Percentiles rank a stretch among this genome's conserved stretches.
phyloP scores from a whole-genome alignment of 1,140 invertebrate genomes.

The Leptinotarsa undecemlineata region DNA sequence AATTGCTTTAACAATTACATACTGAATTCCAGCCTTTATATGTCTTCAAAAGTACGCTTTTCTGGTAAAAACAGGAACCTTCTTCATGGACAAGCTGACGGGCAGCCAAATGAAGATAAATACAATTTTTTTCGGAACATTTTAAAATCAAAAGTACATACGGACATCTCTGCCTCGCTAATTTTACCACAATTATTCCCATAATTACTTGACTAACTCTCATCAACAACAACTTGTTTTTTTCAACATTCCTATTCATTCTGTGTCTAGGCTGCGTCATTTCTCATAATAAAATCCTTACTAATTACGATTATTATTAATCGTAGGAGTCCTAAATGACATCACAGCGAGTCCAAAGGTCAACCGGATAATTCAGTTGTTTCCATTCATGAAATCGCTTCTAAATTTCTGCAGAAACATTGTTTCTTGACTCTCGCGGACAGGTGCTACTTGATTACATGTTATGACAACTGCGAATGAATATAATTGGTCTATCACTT shows the following conservation, averaged over 20 bases:
- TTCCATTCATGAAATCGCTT: constrained; percentile 1
- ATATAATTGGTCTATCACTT: background rate
- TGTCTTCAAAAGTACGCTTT: too few relatives aligned
- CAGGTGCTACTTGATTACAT: background rate
- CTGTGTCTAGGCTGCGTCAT: background rate
- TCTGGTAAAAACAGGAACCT: too few relatives aligned
- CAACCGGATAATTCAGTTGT: background rate
- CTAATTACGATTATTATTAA: background rate
- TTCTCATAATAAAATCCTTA: background rate
- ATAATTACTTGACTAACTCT: too few relatives aligned
- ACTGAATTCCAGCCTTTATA: too few relatives aligned
- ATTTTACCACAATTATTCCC: too few relatives aligned
- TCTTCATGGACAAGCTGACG: too few relatives aligned
- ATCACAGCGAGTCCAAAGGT: background rate
- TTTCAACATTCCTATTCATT: background rate
- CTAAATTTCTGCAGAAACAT: background rate
- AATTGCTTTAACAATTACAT: too few relatives aligned
- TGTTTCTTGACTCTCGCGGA: background rate
- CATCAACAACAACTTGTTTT: too few relatives aligned
- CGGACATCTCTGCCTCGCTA: too few relatives aligned
- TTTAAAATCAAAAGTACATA: too few relatives aligned
- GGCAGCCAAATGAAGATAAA: too few relatives aligned
- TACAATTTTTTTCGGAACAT: too few relatives aligned
- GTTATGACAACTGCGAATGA: background rate
- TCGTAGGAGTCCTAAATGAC: background rate